phyloP scores from a whole-genome alignment of 2,888 invertebrate species.

The Petrolisthes cinctipes region DNA sequence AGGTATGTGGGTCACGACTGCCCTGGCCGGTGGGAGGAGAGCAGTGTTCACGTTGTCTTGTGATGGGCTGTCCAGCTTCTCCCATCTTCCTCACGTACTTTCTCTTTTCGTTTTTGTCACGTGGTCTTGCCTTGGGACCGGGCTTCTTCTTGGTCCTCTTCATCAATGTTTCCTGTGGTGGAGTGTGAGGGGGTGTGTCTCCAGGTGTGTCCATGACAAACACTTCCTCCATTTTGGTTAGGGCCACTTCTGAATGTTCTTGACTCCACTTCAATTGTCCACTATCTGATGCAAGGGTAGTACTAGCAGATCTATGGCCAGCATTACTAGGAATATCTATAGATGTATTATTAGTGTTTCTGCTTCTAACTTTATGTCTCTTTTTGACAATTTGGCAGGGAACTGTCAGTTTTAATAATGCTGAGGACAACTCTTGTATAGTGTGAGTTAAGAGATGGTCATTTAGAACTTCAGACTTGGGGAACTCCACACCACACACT shows the following conservation, averaged over 20 bases:
- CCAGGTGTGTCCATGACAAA: conserved; percentile 35
- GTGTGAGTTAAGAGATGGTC: conserved; percentile 39
- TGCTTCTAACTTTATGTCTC: not conserved
- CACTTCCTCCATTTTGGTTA: conserved; percentile 31
- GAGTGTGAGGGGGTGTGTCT: conserved; percentile 52
- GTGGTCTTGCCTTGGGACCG: conserved; percentile 29
- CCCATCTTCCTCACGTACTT: conserved; percentile 31
- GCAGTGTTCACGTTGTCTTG: conserved; percentile 17
- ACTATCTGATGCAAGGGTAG: not conserved
- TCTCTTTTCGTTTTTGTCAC: conserved; percentile 36
- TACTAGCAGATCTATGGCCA: not conserved
- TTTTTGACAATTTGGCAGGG: conserved; percentile 34
- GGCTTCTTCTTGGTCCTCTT: conserved; percentile 23
- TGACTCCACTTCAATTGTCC: conserved; percentile 13
- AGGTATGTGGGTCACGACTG: conserved; percentile 60
- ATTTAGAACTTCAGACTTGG: conserved; percentile 27
- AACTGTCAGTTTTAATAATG: conserved; percentile 40
- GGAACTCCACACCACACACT: conserved; percentile 41
- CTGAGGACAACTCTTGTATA: conserved; percentile 43
- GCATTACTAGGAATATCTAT: not conserved
- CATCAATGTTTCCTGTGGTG: conserved; percentile 33
- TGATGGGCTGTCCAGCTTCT: conserved; percentile 25
- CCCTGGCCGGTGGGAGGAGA: conserved; percentile 18
- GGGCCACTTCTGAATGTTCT: not conserved
- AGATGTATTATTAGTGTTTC: not conserved